phyloP scores from a whole-genome alignment of 2,888 invertebrate genomes.

The Caenorhabditis uteleia region DNA sequence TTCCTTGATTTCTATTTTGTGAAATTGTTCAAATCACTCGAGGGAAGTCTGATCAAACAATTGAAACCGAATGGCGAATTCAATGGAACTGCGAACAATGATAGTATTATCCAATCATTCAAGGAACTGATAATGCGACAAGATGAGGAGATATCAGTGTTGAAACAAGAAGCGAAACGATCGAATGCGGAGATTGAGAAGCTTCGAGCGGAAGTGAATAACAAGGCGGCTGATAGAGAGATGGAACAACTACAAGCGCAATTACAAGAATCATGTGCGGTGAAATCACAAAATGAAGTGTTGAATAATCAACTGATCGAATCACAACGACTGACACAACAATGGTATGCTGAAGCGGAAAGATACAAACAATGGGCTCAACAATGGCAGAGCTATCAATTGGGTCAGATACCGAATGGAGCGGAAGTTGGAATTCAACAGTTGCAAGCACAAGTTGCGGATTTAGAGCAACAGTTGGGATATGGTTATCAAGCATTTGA shows the following conservation, averaged over 20 bases:
- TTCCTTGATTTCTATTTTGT: constrained; percentile 94
- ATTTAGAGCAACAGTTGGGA: constrained; percentile 63
- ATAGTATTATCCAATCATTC: constrained; percentile 72
- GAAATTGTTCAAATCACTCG: constrained; percentile 78
- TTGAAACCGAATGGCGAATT: constrained; percentile 69
- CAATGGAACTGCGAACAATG: constrained; percentile 66
- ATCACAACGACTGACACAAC: constrained; percentile 45
- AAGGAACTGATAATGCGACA: constrained; percentile 84
- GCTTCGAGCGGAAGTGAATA: constrained; percentile 18
- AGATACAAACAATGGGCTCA: constrained; percentile 63
- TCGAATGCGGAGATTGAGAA: constrained; percentile 44
- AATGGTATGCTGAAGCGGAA: constrained; percentile 65
- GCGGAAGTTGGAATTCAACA: constrained; percentile 56
- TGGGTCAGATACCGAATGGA: constrained; percentile 60
- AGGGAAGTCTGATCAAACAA: constrained; percentile 57
- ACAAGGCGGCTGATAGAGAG: constrained; percentile 8
- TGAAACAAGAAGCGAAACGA: constrained; percentile 58
- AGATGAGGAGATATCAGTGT: constrained; percentile 71
- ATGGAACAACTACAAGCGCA: constrained; percentile 10
- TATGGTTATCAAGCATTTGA: constrained; percentile 68
- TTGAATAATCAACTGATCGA: constrained; percentile 22
- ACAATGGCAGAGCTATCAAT: constrained; percentile 67
- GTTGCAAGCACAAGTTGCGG: constrained; percentile 54
- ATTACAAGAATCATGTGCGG: constrained; percentile 6
- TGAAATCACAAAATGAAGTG: constrained; percentile 15